These are phyloP conservation scores for Schizaphis graminum DNA, from an alignment of 2,888 invertebrate genomes.

Conservation along the genomic window DNA sequence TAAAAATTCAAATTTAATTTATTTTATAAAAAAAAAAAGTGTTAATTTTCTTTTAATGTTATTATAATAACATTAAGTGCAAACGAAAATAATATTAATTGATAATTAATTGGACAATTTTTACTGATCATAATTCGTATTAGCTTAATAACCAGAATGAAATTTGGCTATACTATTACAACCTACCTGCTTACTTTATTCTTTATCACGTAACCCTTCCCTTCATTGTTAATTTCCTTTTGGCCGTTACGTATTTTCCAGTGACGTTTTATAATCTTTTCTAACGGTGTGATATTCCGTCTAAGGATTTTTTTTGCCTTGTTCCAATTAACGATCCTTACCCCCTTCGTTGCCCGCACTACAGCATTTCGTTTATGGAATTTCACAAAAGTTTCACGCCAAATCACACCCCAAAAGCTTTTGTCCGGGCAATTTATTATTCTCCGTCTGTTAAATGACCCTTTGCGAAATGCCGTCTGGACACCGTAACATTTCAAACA, in stretches of 20 bases:
- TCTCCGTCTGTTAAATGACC: constrained; percentile 65
- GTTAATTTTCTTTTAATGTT: neutral
- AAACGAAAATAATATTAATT: neutral
- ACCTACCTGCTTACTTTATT: neutral
- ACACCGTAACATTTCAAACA: constrained; percentile 63
- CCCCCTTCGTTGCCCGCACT: neutral
- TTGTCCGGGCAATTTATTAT: constrained; percentile 62
- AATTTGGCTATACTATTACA: neutral
- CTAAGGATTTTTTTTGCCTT: neutral
- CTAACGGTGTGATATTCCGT: neutral
- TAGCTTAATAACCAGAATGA: constrained; percentile 25
- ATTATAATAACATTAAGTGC: neutral
- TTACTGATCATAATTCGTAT: neutral
- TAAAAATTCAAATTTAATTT: neutral
- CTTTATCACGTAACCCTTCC: neutral
- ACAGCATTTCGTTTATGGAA: constrained; percentile 39
- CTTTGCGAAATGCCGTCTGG: constrained; percentile 60
- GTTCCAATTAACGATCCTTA: constrained; percentile 51
- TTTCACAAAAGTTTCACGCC: constrained; percentile 64
- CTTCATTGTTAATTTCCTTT: constrained; percentile 31
- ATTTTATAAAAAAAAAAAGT: neutral
- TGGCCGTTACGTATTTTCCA: neutral
- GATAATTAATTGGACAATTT: neutral
- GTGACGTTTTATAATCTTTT: constrained; percentile 29
- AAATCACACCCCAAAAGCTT: constrained; percentile 64